Evolutionary conservation across 2,888 invertebrate genomes (phyloP).

Genomic region (Podabrus alpinus): DNA sequence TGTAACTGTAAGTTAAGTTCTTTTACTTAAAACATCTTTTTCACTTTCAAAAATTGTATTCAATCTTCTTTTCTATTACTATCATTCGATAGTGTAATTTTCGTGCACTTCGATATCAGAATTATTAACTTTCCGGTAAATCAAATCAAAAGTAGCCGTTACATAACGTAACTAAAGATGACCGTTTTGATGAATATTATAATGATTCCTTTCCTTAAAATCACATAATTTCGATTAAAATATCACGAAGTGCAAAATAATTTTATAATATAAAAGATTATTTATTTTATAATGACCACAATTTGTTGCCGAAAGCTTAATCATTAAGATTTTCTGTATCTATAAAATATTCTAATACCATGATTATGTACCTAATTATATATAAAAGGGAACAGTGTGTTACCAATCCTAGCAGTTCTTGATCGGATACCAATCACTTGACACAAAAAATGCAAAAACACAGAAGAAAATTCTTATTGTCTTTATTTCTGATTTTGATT

Average conservation of each 20-base stretch:
- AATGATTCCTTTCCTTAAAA: neutral
- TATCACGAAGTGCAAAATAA: neutral
- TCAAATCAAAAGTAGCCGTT: conserved; percentile 29
- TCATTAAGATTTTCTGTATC: neutral
- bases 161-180: conserved; percentile 30
- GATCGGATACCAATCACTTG: too few relatives aligned
- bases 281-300: neutral
- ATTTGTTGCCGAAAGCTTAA: neutral
- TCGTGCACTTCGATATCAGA: neutral
- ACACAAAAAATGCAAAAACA: too few relatives aligned
- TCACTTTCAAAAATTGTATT: neutral
- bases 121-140: conserved; percentile 30
- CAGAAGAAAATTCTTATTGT: neutral
- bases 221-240: neutral
- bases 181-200: conserved; percentile 9
- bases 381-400: neutral
- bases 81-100: neutral
- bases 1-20: neutral
- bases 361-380: too few relatives aligned
- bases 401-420: neutral
- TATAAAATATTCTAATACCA: too few relatives aligned
- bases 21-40: neutral
- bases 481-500: neutral
- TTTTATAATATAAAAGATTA: neutral
- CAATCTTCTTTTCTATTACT: neutral